These are phyloP conservation scores for Pluvialis apricaria DNA, from an alignment of 2,113 vertebrate genomes.

Conservation along the genomic window DNA sequence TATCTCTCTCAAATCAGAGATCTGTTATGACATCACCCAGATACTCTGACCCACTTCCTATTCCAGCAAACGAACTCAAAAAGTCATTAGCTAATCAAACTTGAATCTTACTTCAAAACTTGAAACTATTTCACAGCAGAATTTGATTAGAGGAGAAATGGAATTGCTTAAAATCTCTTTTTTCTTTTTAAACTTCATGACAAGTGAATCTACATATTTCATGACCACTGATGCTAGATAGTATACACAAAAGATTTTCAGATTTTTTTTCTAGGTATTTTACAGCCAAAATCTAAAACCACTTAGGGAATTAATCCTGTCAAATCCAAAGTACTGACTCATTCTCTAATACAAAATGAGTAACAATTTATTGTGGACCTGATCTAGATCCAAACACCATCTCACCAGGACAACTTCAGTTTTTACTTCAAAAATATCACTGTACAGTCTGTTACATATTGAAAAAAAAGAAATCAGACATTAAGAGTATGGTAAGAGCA, in stretches of 20 bases:
- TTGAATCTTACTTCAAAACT: neutral
- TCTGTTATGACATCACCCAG: neutral
- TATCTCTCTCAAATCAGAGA: constrained; percentile 1
- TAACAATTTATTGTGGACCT: neutral
- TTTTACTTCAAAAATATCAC: neutral
- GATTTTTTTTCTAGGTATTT: neutral
- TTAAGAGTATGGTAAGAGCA: neutral
- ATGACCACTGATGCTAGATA: neutral
- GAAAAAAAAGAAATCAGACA: neutral
- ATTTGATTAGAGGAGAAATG: neutral
- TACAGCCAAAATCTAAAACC: neutral
- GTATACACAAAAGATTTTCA: neutral
- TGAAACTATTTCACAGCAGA: neutral
- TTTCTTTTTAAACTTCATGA: neutral
- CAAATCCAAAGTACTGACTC: neutral
- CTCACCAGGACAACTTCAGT: neutral
- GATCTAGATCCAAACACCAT: neutral
- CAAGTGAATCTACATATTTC: neutral
- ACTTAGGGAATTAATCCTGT: neutral
- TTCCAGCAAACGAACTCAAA: neutral
- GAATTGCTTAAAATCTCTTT: neutral
- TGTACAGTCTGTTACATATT: neutral
- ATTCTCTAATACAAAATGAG: neutral
- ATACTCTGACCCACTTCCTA: neutral
- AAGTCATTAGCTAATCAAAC: neutral